Evolutionary conservation across 2,113 vertebrate genomes (phyloP).

Genomic region (Hypocryptadius cinnamomeus): DNA sequence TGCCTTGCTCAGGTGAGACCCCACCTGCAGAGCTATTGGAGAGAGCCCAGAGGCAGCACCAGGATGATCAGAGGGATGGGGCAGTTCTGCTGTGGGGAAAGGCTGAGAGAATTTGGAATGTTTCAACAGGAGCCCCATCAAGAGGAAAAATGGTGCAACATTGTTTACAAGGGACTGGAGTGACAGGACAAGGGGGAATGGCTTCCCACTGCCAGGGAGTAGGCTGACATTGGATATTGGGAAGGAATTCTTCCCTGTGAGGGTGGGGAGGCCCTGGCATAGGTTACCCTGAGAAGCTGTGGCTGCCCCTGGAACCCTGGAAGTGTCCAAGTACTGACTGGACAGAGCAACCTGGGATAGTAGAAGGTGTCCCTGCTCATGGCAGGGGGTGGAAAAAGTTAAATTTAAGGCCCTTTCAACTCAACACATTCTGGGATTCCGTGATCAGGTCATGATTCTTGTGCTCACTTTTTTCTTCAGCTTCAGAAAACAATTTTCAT

Average conservation of each 20-base stretch:
- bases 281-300: not conserved
- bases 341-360: rapidly evolving
- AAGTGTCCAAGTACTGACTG: rapidly evolving
- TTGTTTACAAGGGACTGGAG: not conserved
- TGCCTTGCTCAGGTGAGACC: not conserved
- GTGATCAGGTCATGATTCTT: not conserved
- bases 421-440: not conserved
- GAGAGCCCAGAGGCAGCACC: not conserved
- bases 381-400: not conserved
- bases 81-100: not conserved
- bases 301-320: not conserved
- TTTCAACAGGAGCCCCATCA: not conserved
- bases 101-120: not conserved
- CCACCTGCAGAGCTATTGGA: not conserved
- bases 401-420: not conserved
- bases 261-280: not conserved
- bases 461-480: not conserved
- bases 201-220: not conserved
- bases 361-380: not conserved
- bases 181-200: not conserved
- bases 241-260: not conserved
- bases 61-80: not conserved
- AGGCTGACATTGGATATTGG: not conserved
- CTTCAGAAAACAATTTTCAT: not conserved
- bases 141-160: not conserved